Evolutionary conservation across 2,113 vertebrate genomes (phyloP), one percentile per base, ranked within the genome.

Genomic region (Morone chrysops): DNA sequence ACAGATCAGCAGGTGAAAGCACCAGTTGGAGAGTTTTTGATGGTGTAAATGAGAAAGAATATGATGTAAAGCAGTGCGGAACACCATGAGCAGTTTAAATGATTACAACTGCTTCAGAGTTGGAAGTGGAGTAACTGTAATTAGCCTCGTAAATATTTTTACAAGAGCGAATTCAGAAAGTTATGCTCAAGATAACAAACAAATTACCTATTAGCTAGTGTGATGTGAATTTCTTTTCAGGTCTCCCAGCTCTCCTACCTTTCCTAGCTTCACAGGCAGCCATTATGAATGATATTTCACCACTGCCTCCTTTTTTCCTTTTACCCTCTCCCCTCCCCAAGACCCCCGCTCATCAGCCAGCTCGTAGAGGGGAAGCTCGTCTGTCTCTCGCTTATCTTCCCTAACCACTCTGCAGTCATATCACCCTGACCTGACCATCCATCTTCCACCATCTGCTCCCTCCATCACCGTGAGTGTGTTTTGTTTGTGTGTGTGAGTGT

Each of bases 341-440:
- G 54, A 81, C 78, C 63, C 70, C 63, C 7, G 20, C 80, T 85
- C 85, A 82, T 91, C 89, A 89, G 61, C 50, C 9, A 63, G 71
- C 77, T 57, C 53, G 67, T 25, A 47, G 76, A 63, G 45, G 43
- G 57, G 90, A 76, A 68, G 63, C 75, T 89, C 77, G 62, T 85
- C 89, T 87, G 85, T 91, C 92, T 90, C 80, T 50, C 0, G 65
- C 93, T 94, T 93, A 92, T 94, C 92, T 90, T 90, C 77, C 84
- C 84, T 87, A 77, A 87, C 85, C 85, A 84, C 83, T 86, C 70
- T 67, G 82, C 79, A 85, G 82, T 94, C 94, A 93, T 89, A 90
- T 92, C 86, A 82, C 66, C 79, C 80, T 83, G 80, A 91, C 92
- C 83, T 50, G 88, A 87, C 85, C 89, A 93, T 94, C 92, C 83